phyloP scores from a whole-genome alignment of 2,888 invertebrate species.

The Philaethria dido region DNA sequence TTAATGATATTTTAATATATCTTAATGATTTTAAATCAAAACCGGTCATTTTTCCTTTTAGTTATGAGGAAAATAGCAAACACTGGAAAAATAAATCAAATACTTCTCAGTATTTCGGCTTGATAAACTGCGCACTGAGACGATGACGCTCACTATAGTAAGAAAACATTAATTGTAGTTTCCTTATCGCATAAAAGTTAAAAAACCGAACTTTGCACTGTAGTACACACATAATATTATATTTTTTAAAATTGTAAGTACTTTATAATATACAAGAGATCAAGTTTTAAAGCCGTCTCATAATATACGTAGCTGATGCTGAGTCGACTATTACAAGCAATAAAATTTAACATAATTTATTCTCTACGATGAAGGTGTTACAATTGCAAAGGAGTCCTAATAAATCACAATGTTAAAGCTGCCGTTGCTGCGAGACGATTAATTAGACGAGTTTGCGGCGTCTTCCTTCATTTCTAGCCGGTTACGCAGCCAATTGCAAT shows the following conservation, averaged over 20 bases:
- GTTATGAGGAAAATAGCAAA: constrained; percentile 59
- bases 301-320: not conserved
- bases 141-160: constrained; percentile 51
- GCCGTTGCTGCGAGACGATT: constrained; percentile 15
- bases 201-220: constrained; percentile 5
- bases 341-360: constrained; percentile 21
- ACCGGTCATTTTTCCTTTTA: constrained; percentile 41
- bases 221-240: not conserved
- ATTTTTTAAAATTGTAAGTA: not conserved
- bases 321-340: constrained; percentile 3
- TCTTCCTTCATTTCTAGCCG: constrained; percentile 33
- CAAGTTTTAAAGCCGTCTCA: not conserved
- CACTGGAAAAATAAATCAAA: constrained; percentile 25
- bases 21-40: constrained; percentile 46
- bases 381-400: constrained; percentile 21
- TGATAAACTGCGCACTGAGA: constrained; percentile 53
- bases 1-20: constrained; percentile 64
- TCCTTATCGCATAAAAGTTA: constrained; percentile 42
- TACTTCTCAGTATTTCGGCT: constrained; percentile 64
- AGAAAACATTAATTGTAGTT: constrained; percentile 54
- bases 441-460: constrained; percentile 24
- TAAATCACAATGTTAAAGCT: constrained; percentile 30
- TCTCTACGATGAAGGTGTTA: constrained; percentile 16
- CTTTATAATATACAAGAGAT: not conserved
- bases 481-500: constrained; percentile 21